A percentile compares a stretch with the other conserved stretches of the same genome.
Conservation (phyloP, 2,888 invertebrate genomes). For the Zaprionus lineosus region DNA sequence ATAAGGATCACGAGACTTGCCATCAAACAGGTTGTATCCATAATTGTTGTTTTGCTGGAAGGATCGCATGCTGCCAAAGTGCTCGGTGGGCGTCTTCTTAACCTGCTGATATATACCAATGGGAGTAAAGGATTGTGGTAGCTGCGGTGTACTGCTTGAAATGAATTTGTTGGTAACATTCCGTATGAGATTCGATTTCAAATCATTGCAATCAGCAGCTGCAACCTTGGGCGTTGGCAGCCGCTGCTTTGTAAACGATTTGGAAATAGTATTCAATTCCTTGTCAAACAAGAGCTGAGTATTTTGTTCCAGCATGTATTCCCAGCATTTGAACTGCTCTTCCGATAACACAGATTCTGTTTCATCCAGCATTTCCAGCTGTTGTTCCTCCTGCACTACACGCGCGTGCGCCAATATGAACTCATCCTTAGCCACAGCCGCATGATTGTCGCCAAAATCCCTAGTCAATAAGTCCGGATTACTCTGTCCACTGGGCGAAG, state of each 20-base stretch:
- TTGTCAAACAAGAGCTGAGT: conserved; percentile 94
- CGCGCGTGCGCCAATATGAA: conserved; percentile 81
- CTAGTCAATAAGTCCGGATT: conserved; percentile 84
- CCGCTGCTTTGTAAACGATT: conserved; percentile 84
- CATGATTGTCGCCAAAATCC: conserved; percentile 52
- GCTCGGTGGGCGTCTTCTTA: conserved; percentile 80
- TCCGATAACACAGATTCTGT: conserved; percentile 87
- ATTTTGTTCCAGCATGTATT: conserved; percentile 95
- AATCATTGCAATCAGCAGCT: conserved; percentile 63
- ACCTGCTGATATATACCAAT: conserved; percentile 45
- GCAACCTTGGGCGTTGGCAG: conserved; percentile 28
- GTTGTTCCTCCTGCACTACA: conserved; percentile 85
- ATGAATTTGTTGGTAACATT: conserved; percentile 84
- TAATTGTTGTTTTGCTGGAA: conserved; percentile 86
- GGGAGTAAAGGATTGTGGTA: conserved; percentile 69
- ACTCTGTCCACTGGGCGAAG: conserved; percentile 93
- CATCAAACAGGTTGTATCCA: conserved; percentile 71
- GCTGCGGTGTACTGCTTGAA: conserved; percentile 88
- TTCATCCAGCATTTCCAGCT: conserved; percentile 84
- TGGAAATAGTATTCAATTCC: conserved; percentile 91
- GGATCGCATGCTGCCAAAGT: conserved; percentile 91
- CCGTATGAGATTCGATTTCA: conserved; percentile 75
- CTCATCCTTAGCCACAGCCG: conserved; percentile 67
- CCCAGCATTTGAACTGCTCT: conserved; percentile 96
- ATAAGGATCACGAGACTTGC: conserved; percentile 59